Evolutionary conservation across 2,113 vertebrate species (phyloP), one percentile per base, ranked within the genome.

Genomic region (Oreochromis aureus): DNA sequence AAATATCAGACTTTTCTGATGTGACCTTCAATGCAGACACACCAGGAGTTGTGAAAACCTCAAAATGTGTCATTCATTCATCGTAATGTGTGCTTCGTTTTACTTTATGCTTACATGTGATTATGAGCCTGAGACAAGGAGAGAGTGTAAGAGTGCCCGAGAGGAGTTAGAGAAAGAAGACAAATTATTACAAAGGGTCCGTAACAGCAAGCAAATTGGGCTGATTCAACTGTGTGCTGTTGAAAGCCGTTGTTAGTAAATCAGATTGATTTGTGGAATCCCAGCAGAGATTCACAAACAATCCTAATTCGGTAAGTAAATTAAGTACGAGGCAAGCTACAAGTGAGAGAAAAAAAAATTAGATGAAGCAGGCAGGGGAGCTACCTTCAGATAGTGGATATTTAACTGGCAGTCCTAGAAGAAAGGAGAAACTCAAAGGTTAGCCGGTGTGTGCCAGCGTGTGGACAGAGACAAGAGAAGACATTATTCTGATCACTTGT

Each of bases 351-450:
- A 89, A 85, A 13, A 80, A 81, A 11, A 86, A 82, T 22, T 69
- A 84, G 46, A 81, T 9, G 81, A 58, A 87, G 85, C 91, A 94
- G 87, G 86, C 91, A 91, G 89, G 82, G 81, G 58, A 93, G 91
- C 97, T 97, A 97, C 97, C 97, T 98, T 97, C 82, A 97, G 94
- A 96, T 97, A 96, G 96, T 83, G 93, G 95, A 94, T 95, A 96
- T 97, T 97, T 96, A 97, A 96, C 94, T 96, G 96, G 96, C 95
- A 97, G 95, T 94, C 96, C 97, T 97, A 96, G 84, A 97, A 96
- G 89, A 97, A 90, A 96, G 86, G 94, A 94, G 92, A 96, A 89
- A 95, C 95, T 95, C 88, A 48, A 44, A 44, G 30, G 51, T 81
- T 24, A 86, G 85, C 58, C 76, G 44, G 24, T 87, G 69, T 44